Base-by-base conservation (phyloP, 2,797 vertebrate genomes). In the Gallinago nigripennis region DNA sequence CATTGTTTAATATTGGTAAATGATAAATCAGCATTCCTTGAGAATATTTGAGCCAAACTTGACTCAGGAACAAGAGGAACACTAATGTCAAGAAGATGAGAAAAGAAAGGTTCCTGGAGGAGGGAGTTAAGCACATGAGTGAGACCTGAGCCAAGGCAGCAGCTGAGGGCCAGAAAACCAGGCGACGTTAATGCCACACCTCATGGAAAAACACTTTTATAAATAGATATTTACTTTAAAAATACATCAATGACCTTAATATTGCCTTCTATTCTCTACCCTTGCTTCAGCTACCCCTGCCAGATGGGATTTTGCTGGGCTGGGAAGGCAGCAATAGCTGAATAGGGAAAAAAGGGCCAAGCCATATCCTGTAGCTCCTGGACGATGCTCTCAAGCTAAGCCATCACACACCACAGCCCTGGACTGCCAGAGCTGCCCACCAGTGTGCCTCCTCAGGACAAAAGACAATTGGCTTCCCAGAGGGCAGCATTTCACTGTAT, bases 291-390 rank as follows among this genome's bases (percentile, higher is more conserved):
- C 17, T 56, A 25, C 9, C 8, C 13, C 19, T 54, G 69, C 9
- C 46, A 54, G 33, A n/a, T 9, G 14, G 23, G 25, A 68, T 63
- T 78, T 76, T 64, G 61, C 43, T 53, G 56, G 24, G 35, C 19
- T 75, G 53, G 45, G n/a, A 83, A 66, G n/a, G 30, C 18, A 56
- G 46, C 0, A 1, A 50, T 7, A 33, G 27, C 19, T 73, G 41
- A 56, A 0, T 12, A 37, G 20, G n/a, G 24, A 20, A 17, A 69
- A 76, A 50, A 21, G 20, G 28, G 46, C 30, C 28, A 58, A 61
- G 25, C 15, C 37, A 20, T 1, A 39, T 16, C 30, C 20, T 0
- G 0, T 6, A 45, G 53, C 31, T 81, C 30, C n/a, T 12, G 24
- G 69, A 45, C 0, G 0, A 54, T 27, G 57, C 14, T 43, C 43